phyloP scores from a whole-genome alignment of 1,140 invertebrate species.

The Drepana arcuata region DNA sequence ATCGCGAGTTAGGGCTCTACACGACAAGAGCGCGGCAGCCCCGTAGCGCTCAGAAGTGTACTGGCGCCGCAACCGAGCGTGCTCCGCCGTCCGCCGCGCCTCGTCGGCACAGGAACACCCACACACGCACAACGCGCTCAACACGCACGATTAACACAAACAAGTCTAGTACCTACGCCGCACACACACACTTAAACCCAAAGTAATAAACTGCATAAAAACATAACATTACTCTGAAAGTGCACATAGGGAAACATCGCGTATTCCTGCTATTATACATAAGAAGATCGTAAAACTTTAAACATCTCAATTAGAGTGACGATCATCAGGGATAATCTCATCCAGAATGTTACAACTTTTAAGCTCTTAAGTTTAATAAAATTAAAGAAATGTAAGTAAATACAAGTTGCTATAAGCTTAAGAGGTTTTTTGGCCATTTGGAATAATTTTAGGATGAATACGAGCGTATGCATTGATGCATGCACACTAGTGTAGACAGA shows the following conservation, averaged over 20 bases:
- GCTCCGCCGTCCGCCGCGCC: slow-evolving; percentile 34
- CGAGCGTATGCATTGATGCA: too few relatives aligned
- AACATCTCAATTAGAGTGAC: too few relatives aligned
- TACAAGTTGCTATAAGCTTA: too few relatives aligned
- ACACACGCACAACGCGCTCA: slow-evolving; percentile 27
- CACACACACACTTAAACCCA: slow-evolving; percentile 26
- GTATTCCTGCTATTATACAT: slow-evolving; percentile 29
- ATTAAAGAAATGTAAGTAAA: too few relatives aligned
- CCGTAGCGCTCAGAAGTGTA: slow-evolving; percentile 46
- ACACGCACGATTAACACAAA: slow-evolving; percentile 17
- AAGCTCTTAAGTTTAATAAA: too few relatives aligned
- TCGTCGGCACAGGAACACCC: slow-evolving; percentile 39
- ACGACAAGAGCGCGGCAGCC: slow-evolving; percentile 44
- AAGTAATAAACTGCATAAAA: slow-evolving; percentile 64
- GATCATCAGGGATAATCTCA: too few relatives aligned
- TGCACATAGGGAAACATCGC: slow-evolving; percentile 44
- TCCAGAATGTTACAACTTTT: too few relatives aligned
- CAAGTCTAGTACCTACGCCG: slow-evolving; percentile 18
- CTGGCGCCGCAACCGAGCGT: slow-evolving; percentile 45
- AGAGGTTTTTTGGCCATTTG: too few relatives aligned
- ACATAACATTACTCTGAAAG: slow-evolving; percentile 45
- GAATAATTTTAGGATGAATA: too few relatives aligned
- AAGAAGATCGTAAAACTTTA: too few relatives aligned
- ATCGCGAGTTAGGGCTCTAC: slow-evolving; percentile 48
- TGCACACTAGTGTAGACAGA: too few relatives aligned